Evolutionary conservation across 2,888 invertebrate species (phyloP).

Genomic region (Barypeithes pellucidus): DNA sequence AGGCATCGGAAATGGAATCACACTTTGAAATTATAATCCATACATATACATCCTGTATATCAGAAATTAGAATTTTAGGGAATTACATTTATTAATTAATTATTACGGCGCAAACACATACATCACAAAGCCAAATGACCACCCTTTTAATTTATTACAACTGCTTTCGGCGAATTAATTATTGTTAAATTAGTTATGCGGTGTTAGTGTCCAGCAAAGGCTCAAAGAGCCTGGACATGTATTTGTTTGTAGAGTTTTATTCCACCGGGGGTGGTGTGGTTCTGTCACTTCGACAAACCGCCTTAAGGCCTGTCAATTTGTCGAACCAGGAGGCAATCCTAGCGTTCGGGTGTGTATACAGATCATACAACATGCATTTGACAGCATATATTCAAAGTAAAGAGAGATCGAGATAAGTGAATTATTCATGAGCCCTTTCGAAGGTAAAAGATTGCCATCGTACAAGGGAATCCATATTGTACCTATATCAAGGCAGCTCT

Average conservation of each 20-base stretch:
- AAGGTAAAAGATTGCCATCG: constrained; percentile 66
- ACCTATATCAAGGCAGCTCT: constrained; percentile 16
- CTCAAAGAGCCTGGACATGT: constrained; percentile 38
- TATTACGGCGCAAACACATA: background rate
- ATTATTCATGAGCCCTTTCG: constrained; percentile 67
- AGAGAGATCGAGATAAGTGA: constrained; percentile 68
- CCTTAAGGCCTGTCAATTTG: constrained; percentile 64
- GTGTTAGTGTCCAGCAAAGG: constrained; percentile 45
- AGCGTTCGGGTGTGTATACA: constrained; percentile 62
- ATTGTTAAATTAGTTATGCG: constrained; percentile 19
- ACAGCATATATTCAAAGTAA: constrained; percentile 68
- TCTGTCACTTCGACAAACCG: constrained; percentile 61
- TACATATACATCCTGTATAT: too few relatives aligned
- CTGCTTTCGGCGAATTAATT: constrained; percentile 6
- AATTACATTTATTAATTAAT: background rate
- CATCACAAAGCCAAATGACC: background rate
- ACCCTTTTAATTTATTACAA: constrained; percentile 1
- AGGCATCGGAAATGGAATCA: too few relatives aligned
- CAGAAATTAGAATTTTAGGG: too few relatives aligned
- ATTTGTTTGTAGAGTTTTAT: constrained; percentile 54
- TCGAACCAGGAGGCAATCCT: constrained; percentile 63
- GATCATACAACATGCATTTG: constrained; percentile 68
- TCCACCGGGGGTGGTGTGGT: constrained; percentile 56
- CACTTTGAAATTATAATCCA: too few relatives aligned
- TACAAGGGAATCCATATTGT: constrained; percentile 59